phyloP scores from a whole-genome alignment of 2,113 vertebrate genomes.

The Brachyistius frenatus region DNA sequence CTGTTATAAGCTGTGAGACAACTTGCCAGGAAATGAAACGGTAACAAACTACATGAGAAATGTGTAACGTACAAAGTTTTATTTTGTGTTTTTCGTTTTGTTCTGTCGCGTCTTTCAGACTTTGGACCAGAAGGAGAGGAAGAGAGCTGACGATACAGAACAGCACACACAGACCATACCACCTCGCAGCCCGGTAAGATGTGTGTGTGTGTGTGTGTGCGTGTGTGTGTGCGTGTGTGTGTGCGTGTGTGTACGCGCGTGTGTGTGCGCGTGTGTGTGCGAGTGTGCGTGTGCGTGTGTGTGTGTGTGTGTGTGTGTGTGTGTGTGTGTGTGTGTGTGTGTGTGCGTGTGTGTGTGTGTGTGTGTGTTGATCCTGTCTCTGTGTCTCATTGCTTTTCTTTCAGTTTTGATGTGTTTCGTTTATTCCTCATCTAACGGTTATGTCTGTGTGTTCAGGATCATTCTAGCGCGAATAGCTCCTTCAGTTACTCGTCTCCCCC shows the following conservation, averaged over 20 bases:
- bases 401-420: neutral
- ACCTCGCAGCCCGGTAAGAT: constrained; percentile 74
- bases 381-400: neutral
- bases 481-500: constrained; percentile 62
- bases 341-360: neutral
- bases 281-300: too few relatives aligned
- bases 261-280: neutral
- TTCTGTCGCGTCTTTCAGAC: constrained; percentile 54
- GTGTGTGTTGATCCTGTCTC: neutral
- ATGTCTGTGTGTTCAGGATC: constrained; percentile 69
- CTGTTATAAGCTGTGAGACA: too few relatives aligned
- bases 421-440: constrained; percentile 36
- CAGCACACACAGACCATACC: constrained; percentile 74
- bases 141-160: constrained; percentile 60
- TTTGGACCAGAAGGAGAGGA: constrained; percentile 70
- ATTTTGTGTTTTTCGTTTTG: too few relatives aligned
- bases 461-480: constrained; percentile 64
- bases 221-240: neutral
- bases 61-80: too few relatives aligned
- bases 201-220: neutral
- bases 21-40: too few relatives aligned
- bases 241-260: too few relatives aligned
- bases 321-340: too few relatives aligned
- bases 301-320: too few relatives aligned
- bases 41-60: too few relatives aligned